These are phyloP conservation scores for Leptothorax acervorum DNA, from an alignment of 2,888 invertebrate genomes.

Conservation along the genomic window DNA sequence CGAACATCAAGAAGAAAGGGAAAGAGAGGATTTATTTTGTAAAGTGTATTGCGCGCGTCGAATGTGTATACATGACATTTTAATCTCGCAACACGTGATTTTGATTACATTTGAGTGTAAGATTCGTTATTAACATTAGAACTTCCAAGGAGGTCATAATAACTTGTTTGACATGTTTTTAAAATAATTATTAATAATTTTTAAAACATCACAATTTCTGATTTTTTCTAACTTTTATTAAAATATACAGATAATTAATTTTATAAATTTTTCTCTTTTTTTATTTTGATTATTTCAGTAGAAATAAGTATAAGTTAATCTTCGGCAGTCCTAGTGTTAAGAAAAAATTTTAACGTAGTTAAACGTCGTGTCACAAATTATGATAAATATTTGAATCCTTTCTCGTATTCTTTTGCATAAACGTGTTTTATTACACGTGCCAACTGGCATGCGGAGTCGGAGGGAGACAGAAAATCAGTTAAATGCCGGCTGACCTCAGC, in stretches of 20 bases:
- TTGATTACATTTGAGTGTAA: background rate
- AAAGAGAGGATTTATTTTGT: background rate
- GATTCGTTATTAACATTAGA: background rate
- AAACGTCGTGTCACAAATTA: background rate
- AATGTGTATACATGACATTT: constrained; percentile 2
- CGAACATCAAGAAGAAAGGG: background rate
- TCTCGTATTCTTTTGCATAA: background rate
- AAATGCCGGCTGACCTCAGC: background rate
- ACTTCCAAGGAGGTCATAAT: too few relatives aligned
- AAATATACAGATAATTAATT: too few relatives aligned
- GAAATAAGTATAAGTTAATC: too few relatives aligned
- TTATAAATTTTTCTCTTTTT: too few relatives aligned
- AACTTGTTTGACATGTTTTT: too few relatives aligned
- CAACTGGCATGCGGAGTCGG: background rate
- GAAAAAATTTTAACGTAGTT: background rate
- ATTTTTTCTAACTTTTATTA: too few relatives aligned
- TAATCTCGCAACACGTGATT: background rate
- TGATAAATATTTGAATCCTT: background rate
- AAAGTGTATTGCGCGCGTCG: background rate
- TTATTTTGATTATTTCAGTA: too few relatives aligned
- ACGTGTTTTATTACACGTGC: background rate
- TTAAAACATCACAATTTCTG: too few relatives aligned
- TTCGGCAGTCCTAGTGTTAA: too few relatives aligned
- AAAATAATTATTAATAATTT: too few relatives aligned
- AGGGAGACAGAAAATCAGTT: background rate